phyloP scores from a whole-genome alignment of 2,113 vertebrate species.

The human (Homo sapiens) region GRCh38 chr13:27668501-27669000 shows the following conservation, averaged over 20 bases:
- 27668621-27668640: no score
- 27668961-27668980: no score
- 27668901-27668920: no score
- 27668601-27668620: no score
- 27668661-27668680: neutral
- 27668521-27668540: neutral
- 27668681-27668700: neutral
- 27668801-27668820: neutral
- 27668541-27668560: neutral
- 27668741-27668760: neutral
- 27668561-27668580: no score
- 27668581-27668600: no score
- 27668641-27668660: neutral
- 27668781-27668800: neutral
- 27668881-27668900: no score
- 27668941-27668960: no score
- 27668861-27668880: no score
- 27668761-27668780: neutral
- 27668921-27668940: no score
- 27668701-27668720: neutral
- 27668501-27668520: neutral
- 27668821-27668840: neutral
- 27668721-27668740: neutral
- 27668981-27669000: no score
- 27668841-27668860: neutral